Percentiles rank a stretch among this genome's conserved stretches.
phyloP scores from a whole-genome alignment of 1,140 invertebrate species.

The Adelges cooleyi region DNA sequence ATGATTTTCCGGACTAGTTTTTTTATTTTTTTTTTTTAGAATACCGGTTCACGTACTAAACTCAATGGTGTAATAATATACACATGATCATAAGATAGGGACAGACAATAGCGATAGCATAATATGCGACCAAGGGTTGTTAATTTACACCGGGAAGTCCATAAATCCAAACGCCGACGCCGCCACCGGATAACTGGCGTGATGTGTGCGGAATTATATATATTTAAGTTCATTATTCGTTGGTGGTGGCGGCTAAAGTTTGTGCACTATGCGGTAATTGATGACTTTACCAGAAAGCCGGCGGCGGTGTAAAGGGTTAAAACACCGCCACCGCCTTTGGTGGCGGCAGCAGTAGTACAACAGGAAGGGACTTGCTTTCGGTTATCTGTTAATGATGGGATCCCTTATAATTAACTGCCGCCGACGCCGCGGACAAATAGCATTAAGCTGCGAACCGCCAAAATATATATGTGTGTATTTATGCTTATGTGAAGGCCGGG shows the following conservation, averaged over 20 bases:
- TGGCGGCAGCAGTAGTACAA: background rate
- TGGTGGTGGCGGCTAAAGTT: background rate
- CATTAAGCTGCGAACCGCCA: conserved; percentile 1
- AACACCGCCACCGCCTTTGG: background rate
- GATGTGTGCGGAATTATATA: no score
- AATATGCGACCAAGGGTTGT: no score
- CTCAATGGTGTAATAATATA: no score
- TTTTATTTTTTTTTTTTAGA: no score
- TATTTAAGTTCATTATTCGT: no score
- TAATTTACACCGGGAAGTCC: no score
- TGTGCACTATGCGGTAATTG: background rate
- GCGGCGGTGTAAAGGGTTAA: background rate
- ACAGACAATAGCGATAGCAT: no score
- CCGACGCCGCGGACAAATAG: background rate
- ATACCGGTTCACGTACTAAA: no score
- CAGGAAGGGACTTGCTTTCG: conserved; percentile 16
- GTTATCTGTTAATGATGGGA: conserved; percentile 26
- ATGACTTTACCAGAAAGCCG: conserved; percentile 3
- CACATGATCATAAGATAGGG: no score
- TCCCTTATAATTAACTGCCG: conserved; percentile 26
- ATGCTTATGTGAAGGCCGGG: background rate
- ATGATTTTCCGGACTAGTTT: no score
- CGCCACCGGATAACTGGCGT: no score
- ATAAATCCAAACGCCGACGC: no score
- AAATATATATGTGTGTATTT: background rate